phyloP scores from a whole-genome alignment of 2,888 invertebrate genomes.

The Smittia sp. region DNA sequence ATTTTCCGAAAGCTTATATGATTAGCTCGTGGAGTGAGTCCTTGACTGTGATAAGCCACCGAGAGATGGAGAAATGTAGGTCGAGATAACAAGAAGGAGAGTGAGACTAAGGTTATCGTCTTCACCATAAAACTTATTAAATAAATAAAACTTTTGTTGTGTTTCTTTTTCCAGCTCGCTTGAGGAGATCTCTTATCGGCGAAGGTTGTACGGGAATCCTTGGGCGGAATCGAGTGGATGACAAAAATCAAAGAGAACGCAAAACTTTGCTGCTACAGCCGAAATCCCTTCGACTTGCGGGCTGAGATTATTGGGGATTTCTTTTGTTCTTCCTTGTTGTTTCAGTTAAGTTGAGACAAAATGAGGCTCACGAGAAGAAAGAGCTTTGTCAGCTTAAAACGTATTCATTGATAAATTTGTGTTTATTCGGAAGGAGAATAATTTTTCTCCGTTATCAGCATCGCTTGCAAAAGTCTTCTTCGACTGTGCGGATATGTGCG shows the following conservation, averaged over 20 bases:
- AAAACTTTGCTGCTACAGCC: background rate
- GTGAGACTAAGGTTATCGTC: too few species aligned
- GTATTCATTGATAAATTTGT: conserved; percentile 34
- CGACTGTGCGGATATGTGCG: background rate
- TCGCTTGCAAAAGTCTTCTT: background rate
- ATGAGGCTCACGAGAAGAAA: background rate
- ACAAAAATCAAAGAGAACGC: conserved; percentile 13
- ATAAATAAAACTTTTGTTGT: conserved; percentile 22
- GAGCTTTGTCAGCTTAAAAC: conserved; percentile 39
- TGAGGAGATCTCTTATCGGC: background rate
- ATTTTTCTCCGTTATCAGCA: conserved; percentile 10
- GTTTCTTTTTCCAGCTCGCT: background rate
- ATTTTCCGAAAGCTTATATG: background rate
- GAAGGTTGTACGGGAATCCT: background rate
- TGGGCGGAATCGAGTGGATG: background rate
- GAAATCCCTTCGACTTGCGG: conserved; percentile 14
- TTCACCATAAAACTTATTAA: conserved; percentile 1
- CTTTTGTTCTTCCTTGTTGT: background rate
- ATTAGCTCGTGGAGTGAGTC: background rate
- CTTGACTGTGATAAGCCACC: background rate
- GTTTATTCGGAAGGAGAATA: background rate
- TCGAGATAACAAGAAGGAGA: background rate
- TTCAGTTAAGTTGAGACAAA: background rate
- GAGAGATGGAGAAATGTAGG: background rate
- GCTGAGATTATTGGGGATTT: conserved; percentile 20